Percentiles rank a stretch among this genome's conserved stretches.
These are phyloP conservation scores for Volucella inanis DNA, from an alignment of 2,888 invertebrate genomes.

Conservation along the genomic window DNA sequence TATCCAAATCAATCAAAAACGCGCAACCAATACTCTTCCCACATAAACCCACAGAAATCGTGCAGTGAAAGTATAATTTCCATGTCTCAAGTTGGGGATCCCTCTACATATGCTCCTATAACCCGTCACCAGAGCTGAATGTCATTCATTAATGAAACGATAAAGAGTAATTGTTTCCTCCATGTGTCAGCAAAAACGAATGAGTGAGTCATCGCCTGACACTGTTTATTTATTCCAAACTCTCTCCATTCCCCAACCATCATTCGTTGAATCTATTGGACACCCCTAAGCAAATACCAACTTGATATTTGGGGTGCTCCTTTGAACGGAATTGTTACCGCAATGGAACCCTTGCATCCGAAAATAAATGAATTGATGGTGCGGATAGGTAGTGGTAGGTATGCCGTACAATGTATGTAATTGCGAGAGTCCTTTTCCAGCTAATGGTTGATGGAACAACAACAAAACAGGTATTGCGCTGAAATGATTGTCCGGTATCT, in stretches of 20 bases:
- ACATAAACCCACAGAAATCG: no score
- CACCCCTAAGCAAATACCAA: conserved; percentile 6
- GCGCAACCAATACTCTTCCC: no score
- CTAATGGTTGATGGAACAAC: conserved; percentile 57
- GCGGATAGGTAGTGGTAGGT: not conserved
- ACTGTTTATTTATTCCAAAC: conserved; percentile 17
- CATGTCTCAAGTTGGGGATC: no score
- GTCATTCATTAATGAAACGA: conserved; percentile 18
- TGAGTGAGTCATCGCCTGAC: conserved; percentile 47
- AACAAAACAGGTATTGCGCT: conserved; percentile 49
- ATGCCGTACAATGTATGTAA: not conserved
- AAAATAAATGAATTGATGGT: not conserved
- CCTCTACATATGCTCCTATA: not conserved
- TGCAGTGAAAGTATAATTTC: no score
- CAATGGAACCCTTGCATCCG: not conserved
- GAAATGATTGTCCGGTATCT: conserved; percentile 43
- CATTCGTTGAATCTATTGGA: not conserved
- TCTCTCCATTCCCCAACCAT: not conserved
- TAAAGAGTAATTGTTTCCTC: conserved; percentile 36
- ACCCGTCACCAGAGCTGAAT: not conserved
- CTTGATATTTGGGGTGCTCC: conserved; percentile 33
- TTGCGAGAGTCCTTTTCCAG: conserved; percentile 42
- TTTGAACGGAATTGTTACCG: not conserved
- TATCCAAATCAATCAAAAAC: no score
- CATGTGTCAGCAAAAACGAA: conserved; percentile 19